Evolutionary conservation across 2,113 vertebrate genomes (phyloP), one percentile per base, ranked within the genome.

Genomic region (Neopipo cinnamomea): DNA sequence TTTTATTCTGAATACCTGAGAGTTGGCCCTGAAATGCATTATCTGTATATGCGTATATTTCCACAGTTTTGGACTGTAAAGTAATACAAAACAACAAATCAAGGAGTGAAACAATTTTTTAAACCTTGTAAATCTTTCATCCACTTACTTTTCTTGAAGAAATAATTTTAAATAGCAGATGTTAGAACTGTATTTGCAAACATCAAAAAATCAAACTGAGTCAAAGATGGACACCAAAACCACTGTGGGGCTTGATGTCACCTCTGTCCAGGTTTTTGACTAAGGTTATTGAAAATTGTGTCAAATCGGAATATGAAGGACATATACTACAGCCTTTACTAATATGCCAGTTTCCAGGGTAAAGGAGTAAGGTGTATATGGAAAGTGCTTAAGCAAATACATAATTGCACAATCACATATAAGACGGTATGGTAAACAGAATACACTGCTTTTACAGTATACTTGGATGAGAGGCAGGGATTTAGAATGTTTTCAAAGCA

Each of bases 401-500:
- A 63, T 73, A 75, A 61, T 98, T 85, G 91, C 96, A 96, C 88
- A 94, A 70, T 79, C 44, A 31, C n/a, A 52, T 76, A 92, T 41
- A 98, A 98, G 97, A 98, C 93, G 92, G 95, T 95, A 95, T 28
- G 77, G 97, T 76, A 93, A 91, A 97, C 89, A 96, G 55, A 98
- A 94, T 63, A 82, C 83, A 90, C 87, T 95, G 97, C 65, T 96
- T 92, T 98, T 97, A 94, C 73, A 89, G 59, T 89, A 80, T 78
- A 88, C 93, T 95, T 79, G 95, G 93, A 94, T 96, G 89, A 98
- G 98, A 99, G 98, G 98, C 97, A 98, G 98, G 91, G 93, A 97
- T 90, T 93, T 61, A 91, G 95, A 96, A 77, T 83, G 88, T 81
- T 90, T 89, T 94, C 37, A 30, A 95, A 88, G 59, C 12, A 61